These are phyloP conservation scores for Nycticorax nycticorax DNA, from an alignment of 2,113 vertebrate species.

Conservation along the genomic window DNA sequence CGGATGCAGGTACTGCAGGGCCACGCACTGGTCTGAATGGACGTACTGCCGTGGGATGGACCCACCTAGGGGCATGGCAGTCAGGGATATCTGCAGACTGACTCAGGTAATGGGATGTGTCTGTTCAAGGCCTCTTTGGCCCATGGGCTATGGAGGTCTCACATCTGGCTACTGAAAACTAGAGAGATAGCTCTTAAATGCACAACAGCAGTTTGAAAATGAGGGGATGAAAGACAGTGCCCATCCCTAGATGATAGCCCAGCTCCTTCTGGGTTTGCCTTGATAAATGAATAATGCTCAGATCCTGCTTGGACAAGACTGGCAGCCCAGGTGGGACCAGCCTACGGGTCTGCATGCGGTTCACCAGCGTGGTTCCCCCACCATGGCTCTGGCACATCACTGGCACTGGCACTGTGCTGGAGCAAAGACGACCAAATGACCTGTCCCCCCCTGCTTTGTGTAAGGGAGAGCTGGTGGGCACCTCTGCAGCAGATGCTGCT, in stretches of 20 bases:
- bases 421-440: background rate
- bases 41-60: background rate
- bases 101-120: background rate
- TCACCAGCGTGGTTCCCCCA: background rate
- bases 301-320: background rate
- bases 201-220: background rate
- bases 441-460: too few relatives aligned
- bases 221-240: background rate
- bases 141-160: background rate
- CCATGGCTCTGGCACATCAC: background rate
- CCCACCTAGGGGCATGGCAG: background rate
- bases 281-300: background rate
- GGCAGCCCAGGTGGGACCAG: background rate
- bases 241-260: accelerated
- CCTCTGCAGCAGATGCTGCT: background rate
- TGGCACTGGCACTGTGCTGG: background rate
- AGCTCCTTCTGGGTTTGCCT: background rate
- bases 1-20: background rate
- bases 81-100: background rate
- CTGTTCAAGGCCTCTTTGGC: background rate
- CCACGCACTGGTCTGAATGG: background rate
- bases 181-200: background rate
- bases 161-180: background rate
- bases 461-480: background rate
- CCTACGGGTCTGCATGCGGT: background rate